A percentile compares a stretch with the other conserved stretches of the same genome.
These are phyloP conservation scores for Halichoerus grypus DNA, from an alignment of 2,113 vertebrate genomes.

Conservation along the genomic window DNA sequence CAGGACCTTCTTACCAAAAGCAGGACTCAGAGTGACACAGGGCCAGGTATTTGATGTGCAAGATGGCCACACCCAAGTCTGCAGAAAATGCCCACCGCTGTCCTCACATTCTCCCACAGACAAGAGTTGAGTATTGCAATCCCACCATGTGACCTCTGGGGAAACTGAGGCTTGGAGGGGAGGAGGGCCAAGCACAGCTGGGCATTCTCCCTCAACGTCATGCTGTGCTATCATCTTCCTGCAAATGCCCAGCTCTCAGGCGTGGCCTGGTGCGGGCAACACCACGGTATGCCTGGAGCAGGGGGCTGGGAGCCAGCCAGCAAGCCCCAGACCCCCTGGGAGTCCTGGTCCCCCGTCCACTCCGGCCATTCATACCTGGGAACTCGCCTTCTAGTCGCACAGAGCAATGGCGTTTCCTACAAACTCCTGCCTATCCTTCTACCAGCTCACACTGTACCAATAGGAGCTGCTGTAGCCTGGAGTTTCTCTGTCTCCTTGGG, in stretches of 20 bases:
- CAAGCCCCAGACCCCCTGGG: fast-evolving
- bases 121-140: fast-evolving
- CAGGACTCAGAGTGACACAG: background rate
- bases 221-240: background rate
- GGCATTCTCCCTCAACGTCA: fast-evolving
- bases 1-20: no score
- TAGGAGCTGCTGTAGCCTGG: fast-evolving
- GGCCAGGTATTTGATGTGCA: fast-evolving
- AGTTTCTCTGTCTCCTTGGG: background rate
- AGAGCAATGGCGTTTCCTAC: background rate
- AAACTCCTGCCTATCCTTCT: fast-evolving
- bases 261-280: fast-evolving
- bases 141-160: background rate
- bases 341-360: background rate
- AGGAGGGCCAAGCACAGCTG: background rate
- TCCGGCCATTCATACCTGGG: background rate
- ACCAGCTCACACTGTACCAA: background rate
- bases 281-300: background rate
- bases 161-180: background rate
- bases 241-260: background rate
- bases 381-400: background rate
- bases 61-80: fast-evolving
- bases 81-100: no score
- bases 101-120: background rate
- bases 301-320: no score